Base-by-base conservation (phyloP, 2,113 vertebrate species). In the Dunckerocampus dactyliophorus region DNA sequence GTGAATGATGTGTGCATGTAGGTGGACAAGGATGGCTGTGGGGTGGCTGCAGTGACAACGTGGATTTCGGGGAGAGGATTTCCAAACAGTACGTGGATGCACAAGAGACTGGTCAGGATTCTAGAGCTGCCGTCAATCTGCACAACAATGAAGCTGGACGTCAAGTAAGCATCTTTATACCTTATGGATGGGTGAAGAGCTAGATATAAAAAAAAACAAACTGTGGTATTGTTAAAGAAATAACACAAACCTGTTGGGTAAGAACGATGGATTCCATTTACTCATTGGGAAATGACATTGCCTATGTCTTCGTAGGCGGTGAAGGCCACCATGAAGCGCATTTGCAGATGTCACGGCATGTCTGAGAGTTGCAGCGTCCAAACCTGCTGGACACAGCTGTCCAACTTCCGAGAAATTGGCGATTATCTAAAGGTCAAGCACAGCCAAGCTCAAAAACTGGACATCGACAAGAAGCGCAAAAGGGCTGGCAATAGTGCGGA, bases 141-240 rank as follows among this genome's bases (percentile, higher is more conserved):
- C 96, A 98, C 84, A 98, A 98, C 84, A 98, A 98, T n/a, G 94
- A 93, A 50, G 95, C 91, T 0, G 96, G 96, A 20, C 92, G 95
- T 62, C 76, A 91, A 81, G 96, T 97, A 84, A 81, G 92, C 88
- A 16, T 11, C 10, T 0, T 19, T 24, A 24, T 28, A 20, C 3
- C 4, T 4, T 11, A 47, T 3, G 10, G 19, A 13, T 48, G 21
- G 21, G 21, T 31, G 8, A 53, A 1, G 47, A 47, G 47, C 31
- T 34, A 34, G 3, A 34, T 8, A 34, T 5, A 34, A 7, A 34
- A 8, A 34, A 34, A 34, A 28, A 5, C 3, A 34, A 34, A 4
- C 7, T 34, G 21, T 13, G 21, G 13, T 24, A 24, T 51, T 15
- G 21, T 14, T 24, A 12, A 5, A 31, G 8, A n/a, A 22, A 1